phyloP scores from a whole-genome alignment of 2,888 invertebrate genomes.

The Autographa gamma region DNA sequence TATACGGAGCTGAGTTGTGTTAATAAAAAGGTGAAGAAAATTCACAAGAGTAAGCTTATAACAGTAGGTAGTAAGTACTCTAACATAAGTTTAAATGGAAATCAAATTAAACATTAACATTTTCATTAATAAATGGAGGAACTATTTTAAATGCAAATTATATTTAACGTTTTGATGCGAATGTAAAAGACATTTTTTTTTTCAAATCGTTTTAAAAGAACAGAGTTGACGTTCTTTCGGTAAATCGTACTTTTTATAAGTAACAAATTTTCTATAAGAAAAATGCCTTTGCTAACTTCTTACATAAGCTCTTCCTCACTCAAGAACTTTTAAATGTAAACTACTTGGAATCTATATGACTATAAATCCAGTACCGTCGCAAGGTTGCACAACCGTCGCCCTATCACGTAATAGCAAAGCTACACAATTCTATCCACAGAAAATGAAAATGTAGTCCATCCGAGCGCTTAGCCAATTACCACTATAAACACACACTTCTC shows the following conservation, averaged over 20 bases:
- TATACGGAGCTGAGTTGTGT: conserved; percentile 5
- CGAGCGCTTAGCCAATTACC: conserved; percentile 73
- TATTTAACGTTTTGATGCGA: too few species aligned
- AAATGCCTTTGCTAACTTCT: too few species aligned
- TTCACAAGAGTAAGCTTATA: neutral
- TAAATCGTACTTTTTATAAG: too few species aligned
- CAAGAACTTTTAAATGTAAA: neutral
- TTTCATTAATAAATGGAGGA: too few species aligned
- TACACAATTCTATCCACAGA: conserved; percentile 58
- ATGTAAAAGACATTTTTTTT: too few species aligned
- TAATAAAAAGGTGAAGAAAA: neutral
- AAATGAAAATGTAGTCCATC: conserved; percentile 75
- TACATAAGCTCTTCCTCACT: too few species aligned
- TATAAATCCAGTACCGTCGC: conserved; percentile 22
- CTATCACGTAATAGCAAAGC: conserved; percentile 56
- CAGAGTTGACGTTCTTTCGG: too few species aligned
- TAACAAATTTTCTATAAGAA: too few species aligned
- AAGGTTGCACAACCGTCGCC: conserved; percentile 46
- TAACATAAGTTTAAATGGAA: too few species aligned
- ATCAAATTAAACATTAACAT: too few species aligned
- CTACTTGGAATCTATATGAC: conserved; percentile 10
- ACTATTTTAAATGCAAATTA: too few species aligned
- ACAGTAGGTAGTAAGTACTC: neutral
- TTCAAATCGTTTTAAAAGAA: too few species aligned
- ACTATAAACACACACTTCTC: conserved; percentile 41